Conservation (phyloP, 2,113 vertebrate species). For the Cercopithecus mona region DNA sequence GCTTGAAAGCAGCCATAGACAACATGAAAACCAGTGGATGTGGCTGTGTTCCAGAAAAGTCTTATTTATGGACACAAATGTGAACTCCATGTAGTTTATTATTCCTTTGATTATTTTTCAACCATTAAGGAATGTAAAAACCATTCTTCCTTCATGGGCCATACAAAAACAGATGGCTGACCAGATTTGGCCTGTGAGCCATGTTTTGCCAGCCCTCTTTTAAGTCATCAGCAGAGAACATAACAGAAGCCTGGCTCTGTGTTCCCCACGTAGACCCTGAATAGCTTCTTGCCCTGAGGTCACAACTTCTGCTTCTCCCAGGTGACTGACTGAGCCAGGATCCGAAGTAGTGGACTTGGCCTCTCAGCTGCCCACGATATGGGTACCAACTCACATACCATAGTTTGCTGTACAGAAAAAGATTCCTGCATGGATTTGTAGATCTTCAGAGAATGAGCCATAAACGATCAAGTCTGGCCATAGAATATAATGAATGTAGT, state of each 20-base stretch:
- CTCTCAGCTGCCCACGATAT: not conserved
- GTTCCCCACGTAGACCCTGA: not conserved
- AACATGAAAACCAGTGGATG: not conserved
- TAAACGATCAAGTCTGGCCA: not conserved
- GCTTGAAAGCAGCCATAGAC: not conserved
- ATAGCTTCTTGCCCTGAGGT: not conserved
- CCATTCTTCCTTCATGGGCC: not conserved
- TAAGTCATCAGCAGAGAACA: conserved; percentile 13
- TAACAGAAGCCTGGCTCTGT: not conserved
- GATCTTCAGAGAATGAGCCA: not conserved
- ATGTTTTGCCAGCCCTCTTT: not conserved
- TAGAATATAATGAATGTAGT: not conserved
- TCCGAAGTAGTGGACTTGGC: not conserved
- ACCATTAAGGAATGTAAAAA: not conserved
- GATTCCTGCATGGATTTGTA: not conserved
- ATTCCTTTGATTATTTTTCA: conserved; percentile 56
- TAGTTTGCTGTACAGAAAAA: not conserved
- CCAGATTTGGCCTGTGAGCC: not conserved
- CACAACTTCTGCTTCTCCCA: not conserved
- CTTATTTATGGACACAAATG: conserved; percentile 3
- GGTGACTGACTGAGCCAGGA: not conserved
- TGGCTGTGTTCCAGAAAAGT: not conserved
- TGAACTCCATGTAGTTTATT: not conserved
- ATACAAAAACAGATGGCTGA: conserved; percentile 18
- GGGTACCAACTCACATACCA: not conserved